Evolutionary conservation across 2,888 invertebrate species (phyloP), one percentile per base, ranked within the genome.

Genomic region (Itoplectis maculator): DNA sequence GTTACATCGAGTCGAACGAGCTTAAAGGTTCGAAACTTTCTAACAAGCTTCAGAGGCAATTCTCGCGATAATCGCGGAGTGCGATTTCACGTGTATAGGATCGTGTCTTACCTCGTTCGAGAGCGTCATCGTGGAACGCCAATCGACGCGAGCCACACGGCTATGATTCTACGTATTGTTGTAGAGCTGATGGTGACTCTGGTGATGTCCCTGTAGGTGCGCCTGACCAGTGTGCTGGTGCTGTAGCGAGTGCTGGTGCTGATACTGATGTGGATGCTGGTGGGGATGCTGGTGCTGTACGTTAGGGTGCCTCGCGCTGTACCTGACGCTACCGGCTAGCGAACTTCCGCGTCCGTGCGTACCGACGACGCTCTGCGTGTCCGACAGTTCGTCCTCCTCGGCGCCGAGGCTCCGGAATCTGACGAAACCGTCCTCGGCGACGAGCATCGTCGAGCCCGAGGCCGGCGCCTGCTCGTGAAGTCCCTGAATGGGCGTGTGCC

Each of bases 371-470:
- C 90, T 92, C 79, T 91, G 92, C 45, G 89, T 88, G 81, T 92
- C 91, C 20, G 91, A 91, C 56, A 90, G 54, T 13, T 92, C 90
- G 79, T 92, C 91, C 54, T 92, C 92, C 70, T 92, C 92, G 18
- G 89, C 88, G 0, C 92, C 96, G 87, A 97, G 93, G 15, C 96
- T 96, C 83, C 97, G 95, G 93, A 98, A 97, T 86, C 98, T 94
- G 13, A 98, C 96, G 92, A 98, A 97, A 5, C 98, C 97, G 90
- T 97, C 97, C 90, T 98, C 98, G 82, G 97, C 96, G n/a, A 97
- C 97, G 84, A 98, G 93, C 97, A 98, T 97, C 86, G 97, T 95
- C 79, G 91, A 90, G 20, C 92, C 92, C 3, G 91, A 90, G 7
- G 92, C 94, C 92, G 87, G 94, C 94, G 65, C 95, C 94, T 85